Conservation (phyloP, 2,797 vertebrate genomes). For the Onychomys torridus region DNA sequence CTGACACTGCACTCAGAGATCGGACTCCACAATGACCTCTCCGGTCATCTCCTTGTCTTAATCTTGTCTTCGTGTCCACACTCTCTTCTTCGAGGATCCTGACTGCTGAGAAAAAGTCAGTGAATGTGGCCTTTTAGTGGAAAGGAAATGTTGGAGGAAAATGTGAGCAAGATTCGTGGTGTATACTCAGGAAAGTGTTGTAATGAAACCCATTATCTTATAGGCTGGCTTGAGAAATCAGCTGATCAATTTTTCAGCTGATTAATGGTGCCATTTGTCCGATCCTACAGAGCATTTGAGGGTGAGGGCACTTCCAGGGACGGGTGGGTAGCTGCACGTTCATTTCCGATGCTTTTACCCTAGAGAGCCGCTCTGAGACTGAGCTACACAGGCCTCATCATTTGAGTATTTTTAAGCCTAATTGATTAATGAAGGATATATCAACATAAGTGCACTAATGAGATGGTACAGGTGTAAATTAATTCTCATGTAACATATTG, state of each 20-base stretch:
- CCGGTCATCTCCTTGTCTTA: neutral
- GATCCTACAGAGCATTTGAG: neutral
- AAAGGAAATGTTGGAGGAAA: neutral
- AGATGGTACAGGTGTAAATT: neutral
- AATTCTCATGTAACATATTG: constrained; percentile 2
- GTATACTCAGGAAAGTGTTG: neutral
- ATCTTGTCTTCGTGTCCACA: neutral
- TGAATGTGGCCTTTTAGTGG: neutral
- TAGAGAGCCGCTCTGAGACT: neutral
- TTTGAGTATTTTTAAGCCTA: constrained; percentile 8
- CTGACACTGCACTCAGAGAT: neutral
- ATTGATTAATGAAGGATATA: neutral
- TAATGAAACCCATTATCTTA: neutral
- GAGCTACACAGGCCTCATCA: neutral
- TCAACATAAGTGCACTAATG: neutral
- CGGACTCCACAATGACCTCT: neutral
- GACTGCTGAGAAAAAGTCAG: neutral
- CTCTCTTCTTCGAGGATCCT: neutral
- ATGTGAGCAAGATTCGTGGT: neutral
- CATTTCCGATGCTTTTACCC: neutral
- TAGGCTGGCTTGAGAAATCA: neutral
- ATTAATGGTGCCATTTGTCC: neutral
- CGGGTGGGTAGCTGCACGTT: neutral
- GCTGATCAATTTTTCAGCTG: neutral
- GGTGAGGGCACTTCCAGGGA: neutral